Base-by-base conservation (phyloP, 1,140 invertebrate species). In the Saccostrea cuccullata region DNA sequence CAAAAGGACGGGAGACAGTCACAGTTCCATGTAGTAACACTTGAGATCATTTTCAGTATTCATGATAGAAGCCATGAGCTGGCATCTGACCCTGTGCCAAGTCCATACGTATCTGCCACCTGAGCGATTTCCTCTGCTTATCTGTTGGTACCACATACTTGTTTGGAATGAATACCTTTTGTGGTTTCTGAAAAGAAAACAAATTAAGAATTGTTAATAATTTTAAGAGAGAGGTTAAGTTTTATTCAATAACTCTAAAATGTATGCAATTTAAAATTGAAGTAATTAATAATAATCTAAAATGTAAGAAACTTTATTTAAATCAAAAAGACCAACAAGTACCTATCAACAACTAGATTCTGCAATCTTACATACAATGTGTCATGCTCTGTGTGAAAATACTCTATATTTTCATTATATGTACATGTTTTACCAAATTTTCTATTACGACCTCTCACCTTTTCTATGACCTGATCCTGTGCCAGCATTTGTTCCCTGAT, bases 401-500 rank as follows among this genome's bases (percentile, higher is more conserved):
- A n/a, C n/a, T n/a, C n/a, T n/a, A n/a, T n/a, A n/a, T n/a, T n/a
- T n/a, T n/a, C n/a, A n/a, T n/a, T n/a, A n/a, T n/a, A n/a, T n/a
- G n/a, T n/a, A n/a, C n/a, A n/a, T n/a, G n/a, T n/a, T n/a, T n/a
- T n/a, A n/a, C n/a, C n/a, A n/a, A 64, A 64, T 64, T 64, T n/a
- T 0, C 6, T 17, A 60, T 64, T 20, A 13, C 8, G n/a, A 64
- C 17, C 6, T 30, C 70, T 77, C 23, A 84, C 82, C 82, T 84
- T 84, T 56, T 84, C 82, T 84, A 93, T 90, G 20, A 94, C 92
- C 40, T 91, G 87, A 86, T 94, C 93, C 64, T 94, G 93, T 17
- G 91, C 88, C 20, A 94, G 87, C 94, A 95, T 94, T 86, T 94
- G 92, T 91, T 94, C 94, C 87, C 93, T 85, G n/a, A 95, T 91